These are phyloP conservation scores for Crotophaga sulcirostris DNA, from an alignment of 2,113 vertebrate species.

Conservation along the genomic window DNA sequence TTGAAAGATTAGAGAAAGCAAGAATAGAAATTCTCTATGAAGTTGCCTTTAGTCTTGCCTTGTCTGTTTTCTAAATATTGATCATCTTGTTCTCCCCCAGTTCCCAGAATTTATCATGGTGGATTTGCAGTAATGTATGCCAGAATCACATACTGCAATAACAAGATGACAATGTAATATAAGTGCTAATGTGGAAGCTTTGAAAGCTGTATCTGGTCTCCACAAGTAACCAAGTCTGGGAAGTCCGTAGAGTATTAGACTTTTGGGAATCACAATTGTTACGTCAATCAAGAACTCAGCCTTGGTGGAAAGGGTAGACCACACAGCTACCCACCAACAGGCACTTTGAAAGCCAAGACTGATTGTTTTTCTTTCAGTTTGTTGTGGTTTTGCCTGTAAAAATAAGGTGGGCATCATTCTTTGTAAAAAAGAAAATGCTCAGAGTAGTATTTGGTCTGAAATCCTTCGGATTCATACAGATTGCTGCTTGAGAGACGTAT, in stretches of 20 bases:
- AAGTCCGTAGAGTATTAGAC: fast-evolving
- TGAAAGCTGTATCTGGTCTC: neutral
- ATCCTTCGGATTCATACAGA: neutral
- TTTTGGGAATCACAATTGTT: neutral
- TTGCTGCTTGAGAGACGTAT: neutral
- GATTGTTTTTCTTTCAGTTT: neutral
- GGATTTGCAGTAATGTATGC: neutral
- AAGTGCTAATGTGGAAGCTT: neutral
- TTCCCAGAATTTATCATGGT: neutral
- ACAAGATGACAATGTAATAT: fast-evolving
- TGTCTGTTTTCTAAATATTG: neutral
- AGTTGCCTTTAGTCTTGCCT: neutral
- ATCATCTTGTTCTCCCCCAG: neutral
- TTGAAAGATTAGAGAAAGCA: neutral
- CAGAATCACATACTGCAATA: neutral
- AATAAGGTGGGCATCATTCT: neutral
- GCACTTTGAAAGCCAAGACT: neutral
- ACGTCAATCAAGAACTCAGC: neutral
- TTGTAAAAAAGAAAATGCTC: neutral
- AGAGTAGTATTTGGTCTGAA: neutral
- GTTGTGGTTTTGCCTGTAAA: neutral
- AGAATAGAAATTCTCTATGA: neutral
- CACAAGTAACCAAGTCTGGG: neutral
- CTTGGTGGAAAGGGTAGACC: neutral
- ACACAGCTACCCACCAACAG: neutral